These are phyloP conservation scores for Typhlichthys eigenmanni DNA, from an alignment of 2,797 vertebrate genomes.

Conservation along the genomic window DNA sequence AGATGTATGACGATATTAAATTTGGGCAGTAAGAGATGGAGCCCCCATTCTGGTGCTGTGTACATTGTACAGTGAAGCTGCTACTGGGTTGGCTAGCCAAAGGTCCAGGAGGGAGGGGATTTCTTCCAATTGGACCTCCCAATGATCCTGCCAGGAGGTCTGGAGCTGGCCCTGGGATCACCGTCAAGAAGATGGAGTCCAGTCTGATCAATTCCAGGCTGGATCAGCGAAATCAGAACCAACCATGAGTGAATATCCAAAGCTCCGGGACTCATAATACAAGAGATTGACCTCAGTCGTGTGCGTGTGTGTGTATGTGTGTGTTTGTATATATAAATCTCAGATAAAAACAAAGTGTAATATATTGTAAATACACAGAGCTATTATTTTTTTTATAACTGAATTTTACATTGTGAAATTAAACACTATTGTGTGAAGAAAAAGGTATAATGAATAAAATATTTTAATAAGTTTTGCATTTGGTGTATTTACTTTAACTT, in stretches of 20 bases:
- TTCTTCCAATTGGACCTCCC: conserved; percentile 13
- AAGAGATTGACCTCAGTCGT: conserved; percentile 38
- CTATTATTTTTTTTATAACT: conserved; percentile 75
- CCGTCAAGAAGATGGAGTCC: conserved; percentile 48
- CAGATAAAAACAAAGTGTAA: conserved; percentile 57
- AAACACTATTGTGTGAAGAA: conserved; percentile 70
- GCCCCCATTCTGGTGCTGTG: conserved; percentile 20
- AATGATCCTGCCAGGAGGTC: conserved; percentile 39
- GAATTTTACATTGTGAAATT: conserved; percentile 65
- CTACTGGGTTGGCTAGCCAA: conserved; percentile 48
- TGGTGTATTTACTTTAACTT: conserved; percentile 16
- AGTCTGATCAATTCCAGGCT: conserved; percentile 29
- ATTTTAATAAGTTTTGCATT: conserved; percentile 27
- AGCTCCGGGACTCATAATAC: conserved; percentile 20
- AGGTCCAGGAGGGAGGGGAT: conserved; percentile 28
- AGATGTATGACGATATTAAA: conserved; percentile 80
- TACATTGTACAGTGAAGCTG: conserved; percentile 53
- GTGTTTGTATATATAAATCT: conserved; percentile 45
- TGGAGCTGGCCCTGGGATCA: conserved; percentile 25
- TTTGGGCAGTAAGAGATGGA: conserved; percentile 67
- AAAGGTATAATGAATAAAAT: conserved; percentile 58
- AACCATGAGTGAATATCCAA: conserved; percentile 22
- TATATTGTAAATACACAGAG: conserved; percentile 78
- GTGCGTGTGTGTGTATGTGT: conserved; percentile 15
- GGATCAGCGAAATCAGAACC: conserved; percentile 27